phyloP scores from a whole-genome alignment of 2,113 vertebrate genomes.

The Mixornis gularis region DNA sequence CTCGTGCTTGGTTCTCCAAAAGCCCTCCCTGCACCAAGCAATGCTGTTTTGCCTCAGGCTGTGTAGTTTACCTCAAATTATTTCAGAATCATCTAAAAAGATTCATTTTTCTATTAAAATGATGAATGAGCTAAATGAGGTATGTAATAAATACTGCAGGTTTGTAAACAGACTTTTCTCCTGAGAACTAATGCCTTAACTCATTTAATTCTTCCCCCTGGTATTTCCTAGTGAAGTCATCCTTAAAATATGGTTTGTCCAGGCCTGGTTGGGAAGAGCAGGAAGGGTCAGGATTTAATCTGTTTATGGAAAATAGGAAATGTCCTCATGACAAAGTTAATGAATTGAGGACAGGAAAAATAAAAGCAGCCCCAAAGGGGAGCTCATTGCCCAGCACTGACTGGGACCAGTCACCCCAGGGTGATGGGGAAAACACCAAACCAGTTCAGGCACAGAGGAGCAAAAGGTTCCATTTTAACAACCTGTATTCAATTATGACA shows the following conservation, averaged over 20 bases:
- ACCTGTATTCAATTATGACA: background rate
- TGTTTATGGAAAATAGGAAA: background rate
- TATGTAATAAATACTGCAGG: constrained; percentile 90
- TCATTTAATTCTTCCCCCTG: constrained; percentile 67
- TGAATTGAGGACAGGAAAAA: background rate
- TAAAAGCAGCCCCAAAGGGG: background rate
- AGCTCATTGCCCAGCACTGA: background rate
- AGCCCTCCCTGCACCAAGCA: constrained; percentile 45
- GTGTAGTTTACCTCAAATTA: constrained; percentile 70
- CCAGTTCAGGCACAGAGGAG: background rate
- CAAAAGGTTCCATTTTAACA: background rate
- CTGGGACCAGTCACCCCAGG: background rate
- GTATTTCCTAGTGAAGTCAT: constrained; percentile 69
- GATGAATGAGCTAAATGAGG: constrained; percentile 93
- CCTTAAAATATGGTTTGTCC: constrained; percentile 58
- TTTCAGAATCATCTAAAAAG: constrained; percentile 79
- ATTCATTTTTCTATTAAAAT: constrained; percentile 90
- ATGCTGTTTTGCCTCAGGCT: constrained; percentile 71
- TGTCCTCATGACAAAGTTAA: background rate
- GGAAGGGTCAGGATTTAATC: constrained; percentile 35
- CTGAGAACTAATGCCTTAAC: constrained; percentile 72
- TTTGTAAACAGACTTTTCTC: constrained; percentile 85
- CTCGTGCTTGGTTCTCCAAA: background rate
- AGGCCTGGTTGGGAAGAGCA: constrained; percentile 1
- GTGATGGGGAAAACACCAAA: background rate